Base-by-base conservation (phyloP, 2,113 vertebrate species). In the Hymenochirus boettgeri region DNA sequence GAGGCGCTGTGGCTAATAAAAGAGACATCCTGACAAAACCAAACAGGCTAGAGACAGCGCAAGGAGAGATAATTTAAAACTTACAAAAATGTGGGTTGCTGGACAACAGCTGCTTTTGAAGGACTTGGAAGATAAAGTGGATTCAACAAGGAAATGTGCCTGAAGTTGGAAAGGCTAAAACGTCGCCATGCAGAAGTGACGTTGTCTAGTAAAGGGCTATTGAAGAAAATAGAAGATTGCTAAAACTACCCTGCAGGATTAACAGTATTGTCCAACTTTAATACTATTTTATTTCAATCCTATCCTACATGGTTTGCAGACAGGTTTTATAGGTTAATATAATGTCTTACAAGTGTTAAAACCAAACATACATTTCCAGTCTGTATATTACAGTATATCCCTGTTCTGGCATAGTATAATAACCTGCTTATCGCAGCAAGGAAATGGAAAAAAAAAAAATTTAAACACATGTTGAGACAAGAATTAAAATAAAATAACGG, bases 61-160 rank as follows among this genome's bases (percentile, higher is more conserved):
- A 7, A 73, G 82, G 18, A 35, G 19, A 0, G 80, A 85, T 71
- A 92, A 88, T 47, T 2, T 60, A 69, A 73, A 59, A 21, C 69
- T 94, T 51, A 81, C 81, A 89, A 71, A 56, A 67, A 2, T 65
- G 76, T 0, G 91, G 91, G 3, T 77, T 96, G 11, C 85, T 92
- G 58, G 91, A 89, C 3, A 81, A 90, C 62, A 61, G 11, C 8
- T 61, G 0, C 75, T 93, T 11, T 85, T 96, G 2, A 52, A 15
- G 33, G 92, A 95, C 80, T 77, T 87, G 50, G 89, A 93, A 52
- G 75, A 86, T 7, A 88, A 85, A 4, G 78, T 81, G 24, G 81
- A 86, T 3, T 22, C 51, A 17, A 71, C 47, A 0, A 79, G 2
- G 12, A 17, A 5, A 78, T 93, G 9, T 65, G 54, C 6, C 69